Conservation (phyloP, 2,888 invertebrate genomes). For the Stenotaenia linearis region DNA sequence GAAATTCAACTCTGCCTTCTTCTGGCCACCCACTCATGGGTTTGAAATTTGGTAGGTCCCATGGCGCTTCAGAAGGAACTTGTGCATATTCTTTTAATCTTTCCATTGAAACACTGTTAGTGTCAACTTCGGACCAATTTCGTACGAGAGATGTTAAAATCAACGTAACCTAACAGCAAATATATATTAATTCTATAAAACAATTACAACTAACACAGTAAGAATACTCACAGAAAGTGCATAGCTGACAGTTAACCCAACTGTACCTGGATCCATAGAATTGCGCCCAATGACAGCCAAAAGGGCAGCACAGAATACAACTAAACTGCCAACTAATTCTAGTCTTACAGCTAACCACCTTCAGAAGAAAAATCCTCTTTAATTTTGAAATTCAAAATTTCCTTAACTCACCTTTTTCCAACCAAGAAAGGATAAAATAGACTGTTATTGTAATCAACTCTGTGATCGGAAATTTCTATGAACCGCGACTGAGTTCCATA, state of each 20-base stretch:
- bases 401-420: slow-evolving; percentile 62
- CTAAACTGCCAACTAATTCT: slow-evolving; percentile 93
- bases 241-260: slow-evolving; percentile 53
- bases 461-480: slow-evolving; percentile 77
- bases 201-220: background rate
- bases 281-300: slow-evolving; percentile 81
- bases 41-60: slow-evolving; percentile 47
- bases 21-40: slow-evolving; percentile 70
- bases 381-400: background rate
- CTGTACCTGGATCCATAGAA: slow-evolving; percentile 62
- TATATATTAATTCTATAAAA: background rate
- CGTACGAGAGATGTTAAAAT: slow-evolving; percentile 54
- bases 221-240: slow-evolving; percentile 46
- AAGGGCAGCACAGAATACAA: slow-evolving; percentile 88
- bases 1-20: slow-evolving; percentile 71
- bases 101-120: slow-evolving; percentile 55
- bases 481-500: slow-evolving; percentile 76
- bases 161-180: slow-evolving; percentile 47
- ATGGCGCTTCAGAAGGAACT: slow-evolving; percentile 57
- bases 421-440: slow-evolving; percentile 89
- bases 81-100: slow-evolving; percentile 61
- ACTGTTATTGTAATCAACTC: slow-evolving; percentile 86
- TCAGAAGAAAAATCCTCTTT: slow-evolving; percentile 10
- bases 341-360: slow-evolving; percentile 92
- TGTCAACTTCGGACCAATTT: slow-evolving; percentile 54